Conservation (phyloP, 2,797 vertebrate species). For the Aeoliscus strigatus region DNA sequence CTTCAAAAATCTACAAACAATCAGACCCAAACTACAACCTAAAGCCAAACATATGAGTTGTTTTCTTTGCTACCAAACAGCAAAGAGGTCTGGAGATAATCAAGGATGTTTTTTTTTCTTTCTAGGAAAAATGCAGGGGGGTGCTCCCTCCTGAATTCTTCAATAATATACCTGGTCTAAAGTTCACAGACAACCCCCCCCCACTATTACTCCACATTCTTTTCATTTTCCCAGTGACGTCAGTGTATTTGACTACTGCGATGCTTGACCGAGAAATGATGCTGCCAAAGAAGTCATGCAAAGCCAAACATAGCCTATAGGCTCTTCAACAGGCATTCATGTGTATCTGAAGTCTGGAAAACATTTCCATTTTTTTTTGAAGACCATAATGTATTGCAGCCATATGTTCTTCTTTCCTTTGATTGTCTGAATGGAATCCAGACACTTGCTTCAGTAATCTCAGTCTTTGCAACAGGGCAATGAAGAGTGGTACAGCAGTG, state of each 20-base stretch:
- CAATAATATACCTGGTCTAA: constrained; percentile 54
- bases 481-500: constrained; percentile 2
- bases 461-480: constrained; percentile 3
- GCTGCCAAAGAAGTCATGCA: constrained; percentile 39
- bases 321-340: constrained; percentile 38
- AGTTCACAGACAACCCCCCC: constrained; percentile 38
- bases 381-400: constrained; percentile 51
- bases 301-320: constrained; percentile 26
- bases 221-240: constrained; percentile 37
- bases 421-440: constrained; percentile 38
- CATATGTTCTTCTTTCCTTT: constrained; percentile 39
- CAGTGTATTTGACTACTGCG: constrained; percentile 19
- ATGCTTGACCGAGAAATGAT: constrained; percentile 11
- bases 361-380: constrained; percentile 42
- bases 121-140: constrained; percentile 9
- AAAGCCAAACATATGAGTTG: constrained; percentile 14
- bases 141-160: constrained; percentile 25
- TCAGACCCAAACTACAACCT: constrained; percentile 5
- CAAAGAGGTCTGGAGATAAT: constrained; percentile 31
- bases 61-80: constrained; percentile 1
- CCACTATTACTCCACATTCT: constrained; percentile 30
- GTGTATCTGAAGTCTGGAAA: constrained; percentile 48
- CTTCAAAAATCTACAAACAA: too few relatives aligned
- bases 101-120: constrained; percentile 40
- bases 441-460: constrained; percentile 52